Conservation (phyloP, 1,140 invertebrate genomes). For the Hermetia illucens region DNA sequence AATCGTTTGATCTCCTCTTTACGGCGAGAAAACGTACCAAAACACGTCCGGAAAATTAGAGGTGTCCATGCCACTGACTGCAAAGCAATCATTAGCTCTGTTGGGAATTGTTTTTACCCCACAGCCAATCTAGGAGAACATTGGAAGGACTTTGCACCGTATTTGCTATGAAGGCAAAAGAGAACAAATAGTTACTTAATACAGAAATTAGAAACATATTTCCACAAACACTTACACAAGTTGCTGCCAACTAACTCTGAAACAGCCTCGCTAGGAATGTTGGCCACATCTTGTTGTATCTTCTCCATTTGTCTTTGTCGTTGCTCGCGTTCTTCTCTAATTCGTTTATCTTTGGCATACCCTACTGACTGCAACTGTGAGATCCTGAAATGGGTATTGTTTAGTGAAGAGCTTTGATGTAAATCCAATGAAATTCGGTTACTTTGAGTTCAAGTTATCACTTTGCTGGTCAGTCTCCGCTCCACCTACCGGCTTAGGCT, state of each 20-base stretch:
- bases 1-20: too few relatives aligned
- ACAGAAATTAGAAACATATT: constrained; percentile 9
- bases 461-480: constrained; percentile 11
- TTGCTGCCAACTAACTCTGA: constrained; percentile 51
- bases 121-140: constrained; percentile 61
- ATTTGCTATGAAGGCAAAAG: constrained; percentile 41
- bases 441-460: constrained; percentile 23
- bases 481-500: constrained; percentile 8
- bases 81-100: constrained; percentile 1
- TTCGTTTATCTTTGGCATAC: constrained; percentile 53
- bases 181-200: neutral
- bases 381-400: constrained; percentile 33
- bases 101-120: constrained; percentile 36
- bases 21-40: too few relatives aligned
- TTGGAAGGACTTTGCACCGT: constrained; percentile 60
- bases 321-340: constrained; percentile 57
- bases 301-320: constrained; percentile 60
- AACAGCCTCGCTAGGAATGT: constrained; percentile 48
- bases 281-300: constrained; percentile 50
- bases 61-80: too few relatives aligned
- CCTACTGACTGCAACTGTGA: constrained; percentile 56
- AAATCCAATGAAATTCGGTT: constrained; percentile 6
- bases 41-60: too few relatives aligned
- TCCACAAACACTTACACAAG: constrained; percentile 33
- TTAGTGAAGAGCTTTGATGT: neutral